Evolutionary conservation across 1,140 invertebrate genomes (phyloP).

Genomic region (Battus philenor): DNA sequence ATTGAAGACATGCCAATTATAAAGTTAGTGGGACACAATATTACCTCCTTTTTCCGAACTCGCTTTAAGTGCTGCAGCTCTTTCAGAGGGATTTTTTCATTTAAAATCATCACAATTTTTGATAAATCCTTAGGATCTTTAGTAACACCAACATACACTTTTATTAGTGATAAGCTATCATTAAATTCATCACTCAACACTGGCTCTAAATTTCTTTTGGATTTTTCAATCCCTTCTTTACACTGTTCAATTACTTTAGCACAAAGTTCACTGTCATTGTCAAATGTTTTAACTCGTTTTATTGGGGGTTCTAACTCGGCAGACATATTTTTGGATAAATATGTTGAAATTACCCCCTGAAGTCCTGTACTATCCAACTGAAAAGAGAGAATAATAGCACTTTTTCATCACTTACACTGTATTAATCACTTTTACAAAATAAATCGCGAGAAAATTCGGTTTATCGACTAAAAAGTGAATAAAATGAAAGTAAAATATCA

Average conservation of each 20-base stretch:
- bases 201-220: conserved; percentile 36
- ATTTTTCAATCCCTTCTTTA: conserved; percentile 30
- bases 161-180: conserved; percentile 69
- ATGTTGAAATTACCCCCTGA: conserved; percentile 7
- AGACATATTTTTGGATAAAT: conserved; percentile 16
- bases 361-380: conserved; percentile 28
- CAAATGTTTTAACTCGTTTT: conserved; percentile 39
- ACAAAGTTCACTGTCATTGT: conserved; percentile 12
- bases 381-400: conserved; percentile 54
- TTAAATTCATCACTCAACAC: conserved; percentile 62
- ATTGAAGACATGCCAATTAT: conserved; percentile 54
- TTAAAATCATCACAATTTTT: conserved; percentile 77
- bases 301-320: conserved; percentile 31
- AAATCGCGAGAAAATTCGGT: no score
- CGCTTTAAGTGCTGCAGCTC: conserved; percentile 85
- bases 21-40: conserved; percentile 73
- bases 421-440: conserved; percentile 21
- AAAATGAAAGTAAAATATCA: conserved; percentile 16
- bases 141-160: conserved; percentile 79
- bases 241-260: conserved; percentile 31
- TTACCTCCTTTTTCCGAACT: conserved; percentile 78
- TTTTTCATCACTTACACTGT: conserved; percentile 35
- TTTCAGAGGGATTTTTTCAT: conserved; percentile 76
- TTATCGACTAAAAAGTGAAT: no score
- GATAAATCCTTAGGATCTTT: conserved; percentile 80